These are phyloP conservation scores for Ctenosaura bakeri DNA, from an alignment of 2,797 vertebrate species.

Conservation along the genomic window DNA sequence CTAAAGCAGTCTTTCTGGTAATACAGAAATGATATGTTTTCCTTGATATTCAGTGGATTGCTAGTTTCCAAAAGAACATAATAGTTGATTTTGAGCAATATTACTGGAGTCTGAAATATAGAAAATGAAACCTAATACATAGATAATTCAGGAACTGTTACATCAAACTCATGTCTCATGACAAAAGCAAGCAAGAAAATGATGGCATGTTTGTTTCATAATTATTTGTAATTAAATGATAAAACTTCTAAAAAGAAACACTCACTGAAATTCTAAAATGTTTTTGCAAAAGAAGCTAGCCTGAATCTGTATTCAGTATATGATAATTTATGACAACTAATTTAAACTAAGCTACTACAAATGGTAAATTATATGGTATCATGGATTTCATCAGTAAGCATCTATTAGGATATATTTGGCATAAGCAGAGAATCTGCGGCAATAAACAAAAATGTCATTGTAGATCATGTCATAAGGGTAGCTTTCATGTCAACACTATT, in stretches of 20 bases:
- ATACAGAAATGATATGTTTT: too few species aligned
- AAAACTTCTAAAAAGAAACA: not conserved
- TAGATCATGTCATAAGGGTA: slow-evolving; percentile 28
- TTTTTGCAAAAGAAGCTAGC: slow-evolving; percentile 38
- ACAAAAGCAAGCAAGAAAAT: not conserved
- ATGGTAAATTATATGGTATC: slow-evolving; percentile 34
- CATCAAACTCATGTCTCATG: too few species aligned
- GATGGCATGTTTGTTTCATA: slow-evolving; percentile 17
- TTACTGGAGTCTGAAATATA: too few species aligned
- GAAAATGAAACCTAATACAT: too few species aligned
- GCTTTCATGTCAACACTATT: slow-evolving; percentile 32
- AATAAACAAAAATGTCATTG: slow-evolving; percentile 55
- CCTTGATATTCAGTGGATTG: too few species aligned
- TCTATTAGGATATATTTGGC: slow-evolving; percentile 50
- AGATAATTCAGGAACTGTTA: too few species aligned
- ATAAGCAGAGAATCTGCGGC: not conserved
- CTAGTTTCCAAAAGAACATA: too few species aligned
- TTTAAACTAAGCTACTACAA: not conserved
- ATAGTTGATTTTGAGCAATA: too few species aligned
- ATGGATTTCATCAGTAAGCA: slow-evolving; percentile 44
- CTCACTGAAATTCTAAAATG: slow-evolving; percentile 51
- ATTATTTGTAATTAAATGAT: not conserved
- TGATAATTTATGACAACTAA: not conserved
- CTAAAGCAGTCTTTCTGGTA: too few species aligned
- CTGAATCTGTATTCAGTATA: slow-evolving; percentile 36